A percentile compares a stretch with the other conserved stretches of the same genome.
phyloP scores from a whole-genome alignment of 2,888 invertebrate genomes.

The Acrobasis consociella region DNA sequence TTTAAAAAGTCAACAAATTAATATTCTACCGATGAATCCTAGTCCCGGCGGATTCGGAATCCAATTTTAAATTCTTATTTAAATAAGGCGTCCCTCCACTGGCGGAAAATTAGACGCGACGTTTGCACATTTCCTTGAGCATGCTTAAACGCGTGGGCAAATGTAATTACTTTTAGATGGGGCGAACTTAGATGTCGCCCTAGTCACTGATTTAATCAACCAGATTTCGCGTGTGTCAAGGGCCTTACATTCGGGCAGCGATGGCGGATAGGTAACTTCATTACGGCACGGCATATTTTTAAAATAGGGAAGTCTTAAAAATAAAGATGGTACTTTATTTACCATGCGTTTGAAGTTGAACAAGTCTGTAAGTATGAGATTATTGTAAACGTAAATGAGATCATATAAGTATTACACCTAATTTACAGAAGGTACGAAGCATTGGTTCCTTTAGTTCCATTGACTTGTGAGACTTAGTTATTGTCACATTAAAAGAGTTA shows the following conservation, averaged over 20 bases:
- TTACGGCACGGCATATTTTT: background rate
- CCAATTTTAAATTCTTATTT: conserved; percentile 70
- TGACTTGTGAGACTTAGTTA: too few relatives aligned
- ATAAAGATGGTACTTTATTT: too few relatives aligned
- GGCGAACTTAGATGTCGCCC: conserved; percentile 47
- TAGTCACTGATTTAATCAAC: conserved; percentile 60
- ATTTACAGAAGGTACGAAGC: too few relatives aligned
- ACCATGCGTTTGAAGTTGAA: too few relatives aligned
- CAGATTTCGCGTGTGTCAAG: conserved; percentile 33
- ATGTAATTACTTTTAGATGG: conserved; percentile 63
- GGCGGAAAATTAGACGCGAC: conserved; percentile 56
- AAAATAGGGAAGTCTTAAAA: too few relatives aligned
- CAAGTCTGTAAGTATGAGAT: too few relatives aligned
- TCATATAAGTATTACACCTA: too few relatives aligned
- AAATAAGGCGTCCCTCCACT: conserved; percentile 49
- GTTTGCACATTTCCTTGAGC: conserved; percentile 58
- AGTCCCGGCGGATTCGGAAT: conserved; percentile 52
- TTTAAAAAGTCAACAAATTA: conserved; percentile 46
- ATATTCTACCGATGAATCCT: conserved; percentile 38
- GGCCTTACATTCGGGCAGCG: conserved; percentile 8
- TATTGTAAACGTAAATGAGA: too few relatives aligned
- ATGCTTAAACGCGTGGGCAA: conserved; percentile 63
- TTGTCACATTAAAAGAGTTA: too few relatives aligned
- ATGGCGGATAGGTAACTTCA: conserved; percentile 1
- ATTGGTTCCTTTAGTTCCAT: too few relatives aligned